Evolutionary conservation across 2,113 vertebrate genomes (phyloP).

Genomic region (Delphinapterus leucas): DNA sequence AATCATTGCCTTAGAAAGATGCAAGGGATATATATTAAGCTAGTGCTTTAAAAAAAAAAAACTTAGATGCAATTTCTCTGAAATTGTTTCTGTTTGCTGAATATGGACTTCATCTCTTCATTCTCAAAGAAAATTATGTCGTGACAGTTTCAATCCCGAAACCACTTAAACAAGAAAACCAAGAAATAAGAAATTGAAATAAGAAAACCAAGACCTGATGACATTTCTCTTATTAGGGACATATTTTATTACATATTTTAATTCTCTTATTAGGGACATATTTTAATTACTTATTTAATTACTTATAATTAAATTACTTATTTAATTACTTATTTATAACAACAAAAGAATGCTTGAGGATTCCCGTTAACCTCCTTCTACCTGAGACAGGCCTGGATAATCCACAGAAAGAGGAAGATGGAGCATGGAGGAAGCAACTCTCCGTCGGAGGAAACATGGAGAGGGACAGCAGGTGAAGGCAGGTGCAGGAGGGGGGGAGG

Average conservation of each 20-base stretch:
- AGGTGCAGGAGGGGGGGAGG: neutral
- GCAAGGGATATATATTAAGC: neutral
- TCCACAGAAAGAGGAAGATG: too few species aligned
- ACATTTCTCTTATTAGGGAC: neutral
- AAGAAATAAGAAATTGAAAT: too few species aligned
- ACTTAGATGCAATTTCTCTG: neutral
- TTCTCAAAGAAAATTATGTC: neutral
- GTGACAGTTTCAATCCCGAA: neutral
- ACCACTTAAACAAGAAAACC: neutral
- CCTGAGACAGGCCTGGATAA: neutral
- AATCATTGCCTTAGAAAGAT: neutral
- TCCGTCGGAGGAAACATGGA: accelerated
- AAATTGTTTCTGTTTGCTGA: neutral
- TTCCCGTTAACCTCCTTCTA: neutral
- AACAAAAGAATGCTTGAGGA: neutral
- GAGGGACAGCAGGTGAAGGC: accelerated
- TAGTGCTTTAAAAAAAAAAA: neutral
- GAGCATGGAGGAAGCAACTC: accelerated
- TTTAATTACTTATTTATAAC: neutral
- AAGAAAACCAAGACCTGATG: neutral
- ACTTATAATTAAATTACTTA: too few species aligned
- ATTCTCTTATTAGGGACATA: too few species aligned
- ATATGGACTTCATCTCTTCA: neutral
- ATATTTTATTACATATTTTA: neutral
- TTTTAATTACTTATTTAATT: too few species aligned